Base-by-base conservation (phyloP, 2,113 vertebrate species). In the Phycodurus eques region DNA sequence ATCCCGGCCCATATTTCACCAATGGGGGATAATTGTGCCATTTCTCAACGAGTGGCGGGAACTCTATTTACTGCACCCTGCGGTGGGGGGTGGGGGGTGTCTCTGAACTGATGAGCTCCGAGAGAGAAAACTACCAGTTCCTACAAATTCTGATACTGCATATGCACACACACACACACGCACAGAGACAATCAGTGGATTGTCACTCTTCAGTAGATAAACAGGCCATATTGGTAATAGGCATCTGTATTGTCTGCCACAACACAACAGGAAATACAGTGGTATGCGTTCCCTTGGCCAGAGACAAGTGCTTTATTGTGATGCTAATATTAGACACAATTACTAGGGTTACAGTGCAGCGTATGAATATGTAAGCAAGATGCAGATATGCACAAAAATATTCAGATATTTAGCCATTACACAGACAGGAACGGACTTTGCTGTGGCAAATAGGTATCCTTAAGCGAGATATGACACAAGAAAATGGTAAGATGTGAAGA, bases 1-100 rank as follows among this genome's bases (percentile, higher is more conserved):
- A 86, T 90, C 88, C 82, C 72, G 68, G 84, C 83, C 85, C 89
- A 91, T 91, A 90, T 90, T 91, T 92, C 90, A 91, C 77, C 90
- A 88, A 90, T 85, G 81, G 89, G 90, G 88, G 88, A 91, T 91
- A 91, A 91, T 90, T 91, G 90, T 91, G 86, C 89, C 86, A 90
- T 92, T 92, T 89, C 89, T 92, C 90, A 90, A 89, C 84, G 84
- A 86, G 88, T 85, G 86, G 86, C 82, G 81, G 82, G 89, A 84
- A 88, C 87, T 90, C 90, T 91, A 90, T 92, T 91, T 92, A 89
- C 87, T 90, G 88, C 90, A 88, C 67, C 83, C 89, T 88, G 89
- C 72, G 90, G 88, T 88, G 86, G 88, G 86, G 88, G 79, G 80
- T 85, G 85, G 85, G 88, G 83, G 87, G 85, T 82, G 86, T 87